Percentiles rank a stretch among this genome's conserved stretches.
Conservation (phyloP, 2,113 vertebrate genomes). For the Apodemus speciosus region DNA sequence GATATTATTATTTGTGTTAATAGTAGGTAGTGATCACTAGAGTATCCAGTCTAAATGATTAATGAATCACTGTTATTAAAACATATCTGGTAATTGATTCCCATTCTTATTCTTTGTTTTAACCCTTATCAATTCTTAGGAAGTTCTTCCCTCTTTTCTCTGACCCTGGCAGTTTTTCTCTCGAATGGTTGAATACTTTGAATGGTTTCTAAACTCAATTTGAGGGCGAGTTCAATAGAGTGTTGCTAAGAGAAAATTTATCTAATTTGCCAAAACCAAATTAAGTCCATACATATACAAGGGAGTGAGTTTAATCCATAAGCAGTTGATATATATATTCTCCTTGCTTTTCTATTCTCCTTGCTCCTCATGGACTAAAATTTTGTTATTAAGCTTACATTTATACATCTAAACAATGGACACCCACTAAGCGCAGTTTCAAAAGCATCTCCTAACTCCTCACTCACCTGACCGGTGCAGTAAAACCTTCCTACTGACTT, state of each 20-base stretch:
- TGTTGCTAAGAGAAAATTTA: constrained; percentile 63
- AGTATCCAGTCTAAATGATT: neutral
- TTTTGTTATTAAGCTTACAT: constrained; percentile 55
- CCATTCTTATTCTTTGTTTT: neutral
- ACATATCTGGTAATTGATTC: constrained; percentile 23
- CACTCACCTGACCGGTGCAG: neutral
- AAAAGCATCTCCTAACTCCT: constrained; percentile 45
- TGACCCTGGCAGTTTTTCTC: constrained; percentile 33
- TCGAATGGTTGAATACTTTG: constrained; percentile 39
- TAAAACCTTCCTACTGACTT: constrained; percentile 54
- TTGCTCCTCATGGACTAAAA: constrained; percentile 40
- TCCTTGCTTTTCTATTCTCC: constrained; percentile 58
- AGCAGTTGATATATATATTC: constrained; percentile 62
- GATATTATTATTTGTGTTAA: constrained; percentile 3
- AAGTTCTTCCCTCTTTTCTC: constrained; percentile 20
- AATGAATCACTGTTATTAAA: constrained; percentile 18
- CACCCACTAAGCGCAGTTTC: constrained; percentile 43
- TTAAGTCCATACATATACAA: constrained; percentile 66
- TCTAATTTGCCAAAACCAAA: constrained; percentile 70
- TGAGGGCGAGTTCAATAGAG: constrained; percentile 37
- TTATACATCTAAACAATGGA: constrained; percentile 51
- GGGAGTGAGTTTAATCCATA: constrained; percentile 43
- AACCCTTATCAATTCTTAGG: constrained; percentile 40
- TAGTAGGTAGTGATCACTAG: neutral
- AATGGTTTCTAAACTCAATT: constrained; percentile 69